These are phyloP conservation scores for Drosophila meridiana DNA, from an alignment of 2,888 invertebrate genomes.

Conservation along the genomic window DNA sequence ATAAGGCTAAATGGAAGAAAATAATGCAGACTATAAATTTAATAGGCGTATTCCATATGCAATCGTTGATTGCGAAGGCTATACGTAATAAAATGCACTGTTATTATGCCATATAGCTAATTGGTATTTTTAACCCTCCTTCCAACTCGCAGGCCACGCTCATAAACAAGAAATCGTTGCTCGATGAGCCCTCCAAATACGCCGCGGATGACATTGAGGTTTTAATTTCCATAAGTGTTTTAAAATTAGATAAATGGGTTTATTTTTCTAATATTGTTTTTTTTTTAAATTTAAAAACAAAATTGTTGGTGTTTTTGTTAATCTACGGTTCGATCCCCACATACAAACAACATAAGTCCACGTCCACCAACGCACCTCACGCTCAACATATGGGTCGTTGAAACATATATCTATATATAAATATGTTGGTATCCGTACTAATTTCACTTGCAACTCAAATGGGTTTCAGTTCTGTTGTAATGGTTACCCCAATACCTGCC, in stretches of 20 bases:
- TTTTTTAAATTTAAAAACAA: not conserved
- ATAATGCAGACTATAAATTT: constrained; percentile 17
- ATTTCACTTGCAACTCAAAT: not conserved
- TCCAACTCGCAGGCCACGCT: constrained; percentile 73
- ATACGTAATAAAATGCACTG: constrained; percentile 10
- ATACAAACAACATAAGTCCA: not conserved
- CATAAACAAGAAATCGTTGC: constrained; percentile 67
- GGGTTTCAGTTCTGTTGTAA: not conserved
- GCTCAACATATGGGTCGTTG: not conserved
- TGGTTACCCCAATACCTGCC: not conserved
- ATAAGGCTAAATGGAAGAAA: constrained; percentile 25
- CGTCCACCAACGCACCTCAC: constrained; percentile 2
- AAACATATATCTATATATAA: not conserved
- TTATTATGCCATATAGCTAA: constrained; percentile 37
- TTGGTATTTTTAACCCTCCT: constrained; percentile 55
- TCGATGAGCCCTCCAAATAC: constrained; percentile 78
- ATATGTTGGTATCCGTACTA: constrained; percentile 4
- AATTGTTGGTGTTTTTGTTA: constrained; percentile 45
- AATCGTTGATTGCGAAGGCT: not conserved
- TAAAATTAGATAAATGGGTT: constrained; percentile 34
- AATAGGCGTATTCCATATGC: constrained; percentile 8
- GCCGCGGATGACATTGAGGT: constrained; percentile 83
- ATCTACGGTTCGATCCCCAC: constrained; percentile 9
- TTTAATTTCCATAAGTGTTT: constrained; percentile 59
- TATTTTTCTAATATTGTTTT: not conserved